phyloP scores from a whole-genome alignment of 1,140 invertebrate genomes.

The Heliconius nattereri region DNA sequence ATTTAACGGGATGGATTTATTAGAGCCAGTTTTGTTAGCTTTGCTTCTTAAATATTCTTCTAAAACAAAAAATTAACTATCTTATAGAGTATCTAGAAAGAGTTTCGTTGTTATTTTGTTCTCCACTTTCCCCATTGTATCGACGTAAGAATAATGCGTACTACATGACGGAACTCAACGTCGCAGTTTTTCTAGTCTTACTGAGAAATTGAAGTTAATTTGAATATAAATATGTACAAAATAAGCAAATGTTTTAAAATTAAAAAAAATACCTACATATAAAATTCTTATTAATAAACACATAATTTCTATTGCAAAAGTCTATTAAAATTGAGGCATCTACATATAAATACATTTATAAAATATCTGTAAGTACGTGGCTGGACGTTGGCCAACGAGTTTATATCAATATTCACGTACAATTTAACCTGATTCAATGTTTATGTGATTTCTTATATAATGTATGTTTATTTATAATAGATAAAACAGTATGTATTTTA shows the following conservation, averaged over 20 bases:
- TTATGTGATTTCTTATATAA: not conserved
- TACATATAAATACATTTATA: conserved; percentile 12
- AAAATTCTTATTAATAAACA: not conserved
- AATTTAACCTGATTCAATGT: conserved; percentile 16
- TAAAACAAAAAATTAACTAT: not conserved
- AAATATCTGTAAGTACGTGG: not conserved
- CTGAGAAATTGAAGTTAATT: too few species aligned
- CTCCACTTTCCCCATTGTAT: not conserved
- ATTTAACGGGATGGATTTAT: not conserved
- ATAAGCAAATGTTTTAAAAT: too few species aligned
- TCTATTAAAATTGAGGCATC: not conserved
- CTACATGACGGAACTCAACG: too few species aligned
- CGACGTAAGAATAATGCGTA: too few species aligned
- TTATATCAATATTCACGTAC: conserved; percentile 19
- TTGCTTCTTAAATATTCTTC: not conserved
- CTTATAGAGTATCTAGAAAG: not conserved
- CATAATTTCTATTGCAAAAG: not conserved
- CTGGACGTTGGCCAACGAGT: not conserved
- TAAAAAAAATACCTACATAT: too few species aligned
- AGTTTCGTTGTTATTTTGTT: not conserved
- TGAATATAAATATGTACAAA: too few species aligned
- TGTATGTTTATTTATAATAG: not conserved
- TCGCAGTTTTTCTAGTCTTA: too few species aligned
- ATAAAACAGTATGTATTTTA: not conserved
- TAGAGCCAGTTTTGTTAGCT: not conserved